These are phyloP conservation scores for Dipodomys ordii DNA, from an alignment of 2,113 vertebrate genomes.

Conservation along the genomic window DNA sequence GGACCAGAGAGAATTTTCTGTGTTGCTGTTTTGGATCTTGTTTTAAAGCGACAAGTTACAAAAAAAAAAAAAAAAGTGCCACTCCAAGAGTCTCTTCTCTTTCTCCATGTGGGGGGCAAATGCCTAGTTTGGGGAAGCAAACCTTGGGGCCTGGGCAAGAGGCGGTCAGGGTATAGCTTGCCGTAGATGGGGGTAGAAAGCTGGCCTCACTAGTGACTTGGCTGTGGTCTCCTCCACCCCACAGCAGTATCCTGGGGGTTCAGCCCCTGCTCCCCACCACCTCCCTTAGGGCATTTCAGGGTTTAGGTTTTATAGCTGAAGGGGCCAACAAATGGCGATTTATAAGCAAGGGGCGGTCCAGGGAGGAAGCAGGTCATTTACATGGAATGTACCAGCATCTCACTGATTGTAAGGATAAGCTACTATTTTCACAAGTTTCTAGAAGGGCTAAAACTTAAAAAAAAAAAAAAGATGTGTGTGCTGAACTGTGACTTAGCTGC, in stretches of 20 bases:
- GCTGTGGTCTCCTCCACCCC: background rate
- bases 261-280: background rate
- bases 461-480: conserved; percentile 53
- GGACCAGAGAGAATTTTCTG: conserved; percentile 80
- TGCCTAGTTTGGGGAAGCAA: conserved; percentile 39
- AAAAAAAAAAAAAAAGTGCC: conserved; percentile 69
- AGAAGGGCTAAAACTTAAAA: conserved; percentile 75
- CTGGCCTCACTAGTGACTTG: background rate
- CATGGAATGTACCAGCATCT: conserved; percentile 70
- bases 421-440: conserved; percentile 79
- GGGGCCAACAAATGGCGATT: conserved; percentile 71
- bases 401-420: conserved; percentile 45
- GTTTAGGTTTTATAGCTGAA: conserved; percentile 58
- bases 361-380: conserved; percentile 8
- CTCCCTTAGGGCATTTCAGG: conserved; percentile 49
- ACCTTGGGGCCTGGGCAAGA: background rate
- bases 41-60: conserved; percentile 68
- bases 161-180: background rate
- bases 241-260: background rate
- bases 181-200: background rate
- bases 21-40: conserved; percentile 86
- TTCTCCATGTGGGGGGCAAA: background rate
- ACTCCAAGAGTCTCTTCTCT: conserved; percentile 69
- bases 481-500: conserved; percentile 70
- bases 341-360: conserved; percentile 27